Percentiles rank a stretch among this genome's conserved stretches.
Evolutionary conservation across 2,888 invertebrate species (phyloP).

Genomic region (Nomada lathburiana): DNA sequence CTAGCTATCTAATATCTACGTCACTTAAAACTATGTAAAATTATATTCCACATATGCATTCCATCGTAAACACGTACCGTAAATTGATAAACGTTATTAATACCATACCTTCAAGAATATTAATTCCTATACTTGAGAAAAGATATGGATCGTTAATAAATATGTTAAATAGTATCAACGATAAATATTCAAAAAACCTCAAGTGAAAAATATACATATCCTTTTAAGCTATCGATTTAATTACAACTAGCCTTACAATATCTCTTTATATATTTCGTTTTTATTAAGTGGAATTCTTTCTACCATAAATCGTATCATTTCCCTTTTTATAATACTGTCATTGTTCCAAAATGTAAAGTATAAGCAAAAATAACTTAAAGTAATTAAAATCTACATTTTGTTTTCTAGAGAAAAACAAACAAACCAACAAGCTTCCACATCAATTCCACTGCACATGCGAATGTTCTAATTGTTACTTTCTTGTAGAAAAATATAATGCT

Average conservation of each 20-base stretch:
- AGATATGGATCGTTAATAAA: background rate
- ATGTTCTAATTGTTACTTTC: background rate
- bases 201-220: constrained; percentile 12
- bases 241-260: constrained; percentile 12
- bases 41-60: background rate
- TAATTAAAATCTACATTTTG: background rate
- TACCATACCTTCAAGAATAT: background rate
- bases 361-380: background rate
- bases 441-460: background rate
- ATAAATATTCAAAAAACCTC: constrained; percentile 4
- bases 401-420: background rate
- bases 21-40: no score
- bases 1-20: no score
- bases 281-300: constrained; percentile 16
- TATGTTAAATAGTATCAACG: background rate
- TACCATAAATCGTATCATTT: background rate
- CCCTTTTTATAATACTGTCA: constrained; percentile 50
- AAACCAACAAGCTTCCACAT: background rate
- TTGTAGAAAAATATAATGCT: constrained; percentile 23
- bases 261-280: background rate
- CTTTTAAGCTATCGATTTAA: background rate
- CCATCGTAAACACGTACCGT: background rate
- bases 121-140: constrained; percentile 4
- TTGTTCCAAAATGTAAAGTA: constrained; percentile 1
- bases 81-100: background rate